Evolutionary conservation across 2,113 vertebrate genomes (phyloP), one percentile per base, ranked within the genome.

Genomic region (Caranx melampygus): DNA sequence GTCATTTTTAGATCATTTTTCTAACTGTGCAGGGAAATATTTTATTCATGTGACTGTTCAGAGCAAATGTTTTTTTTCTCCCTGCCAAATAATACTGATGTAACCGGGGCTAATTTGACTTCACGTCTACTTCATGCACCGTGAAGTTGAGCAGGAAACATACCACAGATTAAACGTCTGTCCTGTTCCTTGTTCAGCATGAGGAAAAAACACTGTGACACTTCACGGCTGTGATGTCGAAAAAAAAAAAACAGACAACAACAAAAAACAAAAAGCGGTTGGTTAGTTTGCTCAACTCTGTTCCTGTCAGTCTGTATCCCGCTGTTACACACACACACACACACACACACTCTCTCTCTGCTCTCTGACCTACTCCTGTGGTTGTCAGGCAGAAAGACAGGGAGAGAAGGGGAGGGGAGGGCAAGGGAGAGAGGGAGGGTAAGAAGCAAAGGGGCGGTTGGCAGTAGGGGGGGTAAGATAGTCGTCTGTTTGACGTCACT

Each of bases 401-500:
- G 14, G 2, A 6, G 58, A 57, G 59, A 72, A 60, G 31, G 16
- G 51, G 72, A 10, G 37, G 26, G 55, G 21, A 26, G 26, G 26
- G 26, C 26, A 26, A 34, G 21, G 14, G 2, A 6, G 58, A 57
- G 59, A 72, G 64, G 31, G 16, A 45, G 72, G 51, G 40, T 34
- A 37, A 49, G 72, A 45, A 72, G 80, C 31, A 18, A 70, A 74
- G 40, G 58, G 60, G 62, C 9, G 45, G 69, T 68, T 70, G 75
- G 42, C 42, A 34, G 42, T 0, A 47, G 9, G 16, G 47, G 67
- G 73, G 44, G 59, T 57, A 31, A 83, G 83, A 78, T 88, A 88
- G 88, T 89, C 78, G 82, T 66, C 33, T 21, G 49, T 86, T 96
- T 97, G 95, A 97, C 96, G 97, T 98, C 97, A 97, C 88, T 86